phyloP scores from a whole-genome alignment of 2,113 vertebrate species.

The Macquaria australasica region DNA sequence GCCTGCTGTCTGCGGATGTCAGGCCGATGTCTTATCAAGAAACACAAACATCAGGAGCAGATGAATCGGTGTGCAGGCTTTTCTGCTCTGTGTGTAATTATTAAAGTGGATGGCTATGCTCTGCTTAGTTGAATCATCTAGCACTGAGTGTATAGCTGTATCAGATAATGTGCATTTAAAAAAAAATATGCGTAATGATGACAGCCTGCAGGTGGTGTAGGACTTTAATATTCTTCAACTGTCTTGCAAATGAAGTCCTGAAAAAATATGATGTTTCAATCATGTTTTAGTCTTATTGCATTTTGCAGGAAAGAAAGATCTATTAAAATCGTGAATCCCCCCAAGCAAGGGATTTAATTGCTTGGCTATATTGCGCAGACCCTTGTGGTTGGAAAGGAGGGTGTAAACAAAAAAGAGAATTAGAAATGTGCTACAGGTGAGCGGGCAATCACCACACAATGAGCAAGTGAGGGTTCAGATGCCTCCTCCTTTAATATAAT shows the following conservation, averaged over 20 bases:
- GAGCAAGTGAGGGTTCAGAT: background rate
- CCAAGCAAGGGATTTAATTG: background rate
- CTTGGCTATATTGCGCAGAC: too few species aligned
- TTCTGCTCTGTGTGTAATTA: background rate
- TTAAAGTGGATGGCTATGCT: background rate
- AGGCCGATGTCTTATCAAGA: slow-evolving; percentile 23
- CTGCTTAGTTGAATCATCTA: background rate
- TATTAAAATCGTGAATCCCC: background rate
- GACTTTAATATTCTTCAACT: background rate
- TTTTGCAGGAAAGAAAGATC: background rate
- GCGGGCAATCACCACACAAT: background rate
- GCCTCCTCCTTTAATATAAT: background rate
- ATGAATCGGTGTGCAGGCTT: slow-evolving; percentile 1
- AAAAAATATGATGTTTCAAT: too few species aligned
- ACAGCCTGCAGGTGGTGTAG: background rate
- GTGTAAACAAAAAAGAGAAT: background rate
- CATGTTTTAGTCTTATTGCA: background rate
- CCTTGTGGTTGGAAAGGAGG: background rate
- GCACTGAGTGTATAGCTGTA: background rate
- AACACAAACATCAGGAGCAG: slow-evolving; percentile 22
- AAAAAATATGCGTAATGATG: background rate
- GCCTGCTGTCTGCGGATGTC: slow-evolving; percentile 31
- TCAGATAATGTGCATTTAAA: background rate
- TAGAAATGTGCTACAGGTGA: background rate
- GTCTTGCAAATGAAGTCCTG: background rate